Evolutionary conservation across 1,140 invertebrate species (phyloP).

Genomic region (Drosophila pseudoobscura): DNA sequence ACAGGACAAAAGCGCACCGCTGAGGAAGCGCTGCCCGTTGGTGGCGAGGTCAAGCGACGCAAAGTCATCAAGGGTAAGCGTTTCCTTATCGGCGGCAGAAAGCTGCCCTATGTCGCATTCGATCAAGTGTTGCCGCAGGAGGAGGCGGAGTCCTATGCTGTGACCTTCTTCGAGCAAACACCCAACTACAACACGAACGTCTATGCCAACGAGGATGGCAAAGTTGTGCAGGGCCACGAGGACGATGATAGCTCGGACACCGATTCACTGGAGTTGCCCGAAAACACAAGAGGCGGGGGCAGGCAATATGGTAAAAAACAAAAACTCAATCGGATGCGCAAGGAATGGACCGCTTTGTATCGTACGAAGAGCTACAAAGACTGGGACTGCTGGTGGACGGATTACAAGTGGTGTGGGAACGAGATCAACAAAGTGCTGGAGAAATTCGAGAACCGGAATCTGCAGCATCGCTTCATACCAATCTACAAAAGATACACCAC

Average conservation of each 20-base stretch:
- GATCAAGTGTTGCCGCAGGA: conserved; percentile 29
- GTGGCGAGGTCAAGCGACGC: conserved; percentile 12
- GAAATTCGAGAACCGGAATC: conserved; percentile 13
- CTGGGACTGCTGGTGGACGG: conserved; percentile 53
- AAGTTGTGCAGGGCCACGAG: neutral
- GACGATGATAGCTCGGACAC: conserved; percentile 28
- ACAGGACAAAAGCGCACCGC: conserved; percentile 43
- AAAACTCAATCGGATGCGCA: neutral
- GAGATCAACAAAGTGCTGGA: conserved; percentile 46
- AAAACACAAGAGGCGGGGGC: too few relatives aligned
- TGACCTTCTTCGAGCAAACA: conserved; percentile 58
- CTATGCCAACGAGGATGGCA: conserved; percentile 12
- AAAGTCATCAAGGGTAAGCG: neutral
- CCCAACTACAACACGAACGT: conserved; percentile 51
- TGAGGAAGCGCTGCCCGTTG: neutral
- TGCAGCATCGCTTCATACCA: conserved; percentile 27
- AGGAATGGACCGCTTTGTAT: conserved; percentile 37
- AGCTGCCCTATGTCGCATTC: conserved; percentile 41
- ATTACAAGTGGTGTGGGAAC: conserved; percentile 59
- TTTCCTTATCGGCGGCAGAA: conserved; percentile 43
- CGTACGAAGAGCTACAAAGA: conserved; percentile 38
- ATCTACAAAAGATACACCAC: neutral
- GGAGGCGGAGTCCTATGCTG: conserved; percentile 48
- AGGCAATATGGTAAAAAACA: neutral
- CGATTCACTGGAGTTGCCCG: conserved; percentile 10